These are phyloP conservation scores for Orgyia antiqua DNA, from an alignment of 2,888 invertebrate genomes.

Conservation along the genomic window DNA sequence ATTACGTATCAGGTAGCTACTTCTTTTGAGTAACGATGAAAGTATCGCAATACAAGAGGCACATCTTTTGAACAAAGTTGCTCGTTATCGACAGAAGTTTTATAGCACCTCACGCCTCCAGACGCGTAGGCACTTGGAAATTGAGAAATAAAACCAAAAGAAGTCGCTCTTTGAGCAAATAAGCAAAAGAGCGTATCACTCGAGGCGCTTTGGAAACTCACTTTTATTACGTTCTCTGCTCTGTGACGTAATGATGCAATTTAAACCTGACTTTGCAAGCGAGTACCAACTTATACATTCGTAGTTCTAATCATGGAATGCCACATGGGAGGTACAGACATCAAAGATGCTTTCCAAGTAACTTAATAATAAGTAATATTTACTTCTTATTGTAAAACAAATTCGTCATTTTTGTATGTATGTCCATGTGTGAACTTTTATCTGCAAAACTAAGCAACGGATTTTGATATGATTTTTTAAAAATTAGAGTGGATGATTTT, in stretches of 20 bases:
- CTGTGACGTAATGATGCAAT: constrained; percentile 34
- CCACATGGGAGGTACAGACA: not conserved
- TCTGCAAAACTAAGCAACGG: too few species aligned
- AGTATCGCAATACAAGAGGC: too few species aligned
- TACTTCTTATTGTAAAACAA: too few species aligned
- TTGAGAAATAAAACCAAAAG: constrained; percentile 19
- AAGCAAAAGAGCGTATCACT: constrained; percentile 15
- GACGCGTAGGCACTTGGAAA: constrained; percentile 10
- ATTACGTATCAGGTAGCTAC: too few species aligned
- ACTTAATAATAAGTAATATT: too few species aligned
- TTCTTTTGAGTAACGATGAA: too few species aligned
- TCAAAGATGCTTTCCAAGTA: too few species aligned
- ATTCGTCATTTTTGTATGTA: too few species aligned
- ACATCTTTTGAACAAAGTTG: constrained; percentile 3
- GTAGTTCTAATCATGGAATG: not conserved
- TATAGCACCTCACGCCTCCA: constrained; percentile 9
- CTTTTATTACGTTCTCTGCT: constrained; percentile 20
- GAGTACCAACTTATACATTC: not conserved
- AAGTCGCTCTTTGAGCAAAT: constrained; percentile 18
- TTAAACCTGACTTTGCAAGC: constrained; percentile 18
- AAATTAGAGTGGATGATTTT: too few species aligned
- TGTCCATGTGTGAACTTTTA: too few species aligned
- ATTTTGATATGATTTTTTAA: too few species aligned
- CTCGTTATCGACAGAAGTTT: constrained; percentile 11
- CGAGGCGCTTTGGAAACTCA: constrained; percentile 21